Percentiles rank a stretch among this genome's conserved stretches.
Evolutionary conservation across 2,113 vertebrate species (phyloP).

Genomic region (Nematolebias whitei): DNA sequence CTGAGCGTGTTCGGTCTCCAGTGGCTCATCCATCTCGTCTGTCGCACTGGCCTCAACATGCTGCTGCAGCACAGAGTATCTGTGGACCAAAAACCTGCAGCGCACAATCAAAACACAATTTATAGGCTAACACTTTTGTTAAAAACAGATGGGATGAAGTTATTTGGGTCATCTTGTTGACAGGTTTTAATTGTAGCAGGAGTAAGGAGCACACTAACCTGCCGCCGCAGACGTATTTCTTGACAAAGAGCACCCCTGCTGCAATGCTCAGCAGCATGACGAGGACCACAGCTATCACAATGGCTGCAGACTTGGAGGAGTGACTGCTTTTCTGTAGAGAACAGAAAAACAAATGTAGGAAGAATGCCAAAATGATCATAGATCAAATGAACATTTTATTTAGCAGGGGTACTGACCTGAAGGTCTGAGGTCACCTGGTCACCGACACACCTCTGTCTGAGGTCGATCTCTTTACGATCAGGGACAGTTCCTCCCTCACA

Average conservation of each 20-base stretch:
- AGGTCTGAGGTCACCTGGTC: conserved; percentile 73
- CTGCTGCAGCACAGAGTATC: conserved; percentile 90
- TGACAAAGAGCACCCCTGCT: conserved; percentile 85
- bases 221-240: conserved; percentile 94
- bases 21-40: conserved; percentile 79
- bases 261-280: conserved; percentile 80
- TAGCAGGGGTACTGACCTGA: conserved; percentile 60
- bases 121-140: background rate
- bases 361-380: background rate
- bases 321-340: conserved; percentile 46
- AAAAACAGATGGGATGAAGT: background rate
- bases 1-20: conserved; percentile 71
- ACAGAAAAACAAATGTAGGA: background rate
- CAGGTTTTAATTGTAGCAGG: too few species aligned
- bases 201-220: conserved; percentile 78
- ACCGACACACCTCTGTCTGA: conserved; percentile 85
- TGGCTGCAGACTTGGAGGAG: conserved; percentile 74
- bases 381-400: background rate
- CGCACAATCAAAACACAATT: conserved; percentile 5
- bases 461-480: conserved; percentile 83
- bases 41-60: conserved; percentile 83
- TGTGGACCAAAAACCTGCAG: conserved; percentile 91
- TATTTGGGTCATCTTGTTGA: too few species aligned
- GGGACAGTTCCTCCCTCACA: conserved; percentile 85
- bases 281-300: conserved; percentile 82